phyloP scores from a whole-genome alignment of 2,888 invertebrate genomes.

The Aphidius colemani region DNA sequence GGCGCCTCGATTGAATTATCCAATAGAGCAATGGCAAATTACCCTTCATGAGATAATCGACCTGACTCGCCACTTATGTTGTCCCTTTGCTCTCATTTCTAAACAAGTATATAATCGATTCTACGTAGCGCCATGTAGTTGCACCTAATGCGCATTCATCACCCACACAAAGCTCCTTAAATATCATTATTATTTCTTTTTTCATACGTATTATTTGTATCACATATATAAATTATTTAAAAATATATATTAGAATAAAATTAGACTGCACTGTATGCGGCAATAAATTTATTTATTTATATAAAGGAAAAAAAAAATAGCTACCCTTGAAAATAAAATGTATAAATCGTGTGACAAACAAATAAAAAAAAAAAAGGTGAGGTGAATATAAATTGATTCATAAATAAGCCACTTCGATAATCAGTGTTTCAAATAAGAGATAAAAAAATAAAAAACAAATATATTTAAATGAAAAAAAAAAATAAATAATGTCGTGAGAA shows the following conservation, averaged over 20 bases:
- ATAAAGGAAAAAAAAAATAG: neutral
- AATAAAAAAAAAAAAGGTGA: constrained; percentile 2
- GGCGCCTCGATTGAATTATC: constrained; percentile 49
- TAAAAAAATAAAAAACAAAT: too few species aligned
- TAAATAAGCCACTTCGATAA: constrained; percentile 26
- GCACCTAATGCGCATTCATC: neutral
- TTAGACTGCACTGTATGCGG: too few species aligned
- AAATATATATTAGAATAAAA: too few species aligned
- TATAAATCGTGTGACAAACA: too few species aligned
- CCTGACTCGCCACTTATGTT: constrained; percentile 31
- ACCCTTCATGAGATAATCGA: constrained; percentile 46
- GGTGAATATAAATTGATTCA: constrained; percentile 29
- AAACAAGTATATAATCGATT: constrained; percentile 21
- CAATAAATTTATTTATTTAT: neutral
- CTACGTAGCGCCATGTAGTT: constrained; percentile 10
- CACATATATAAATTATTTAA: too few species aligned
- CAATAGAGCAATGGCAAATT: constrained; percentile 45
- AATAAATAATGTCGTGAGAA: too few species aligned
- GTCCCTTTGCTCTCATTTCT: constrained; percentile 3
- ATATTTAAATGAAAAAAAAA: constrained; percentile 5
- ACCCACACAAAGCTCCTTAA: neutral
- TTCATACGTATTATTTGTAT: too few species aligned
- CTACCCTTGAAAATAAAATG: too few species aligned
- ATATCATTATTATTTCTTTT: too few species aligned
- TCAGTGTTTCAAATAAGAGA: constrained; percentile 3